A percentile compares a stretch with the other conserved stretches of the same genome.
phyloP scores from a whole-genome alignment of 2,888 invertebrate species.

The Crematogaster levior region DNA sequence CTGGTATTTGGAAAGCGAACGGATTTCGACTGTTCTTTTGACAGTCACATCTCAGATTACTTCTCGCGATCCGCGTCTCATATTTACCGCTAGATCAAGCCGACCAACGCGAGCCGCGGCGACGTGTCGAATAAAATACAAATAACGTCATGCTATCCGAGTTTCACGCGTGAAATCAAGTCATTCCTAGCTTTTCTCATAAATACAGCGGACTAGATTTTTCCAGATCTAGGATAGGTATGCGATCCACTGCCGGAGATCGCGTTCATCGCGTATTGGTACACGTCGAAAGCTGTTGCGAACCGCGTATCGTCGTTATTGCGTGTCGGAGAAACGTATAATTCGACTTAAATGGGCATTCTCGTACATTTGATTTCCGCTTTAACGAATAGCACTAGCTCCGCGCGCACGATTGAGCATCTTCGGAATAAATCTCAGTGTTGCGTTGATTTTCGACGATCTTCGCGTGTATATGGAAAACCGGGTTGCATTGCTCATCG shows the following conservation, averaged over 20 bases:
- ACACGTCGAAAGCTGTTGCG: slow-evolving; percentile 29
- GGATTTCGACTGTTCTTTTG: background rate
- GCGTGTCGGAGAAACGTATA: slow-evolving; percentile 31
- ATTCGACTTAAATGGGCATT: slow-evolving; percentile 14
- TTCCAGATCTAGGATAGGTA: slow-evolving; percentile 52
- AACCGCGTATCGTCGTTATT: background rate
- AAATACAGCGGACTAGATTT: slow-evolving; percentile 51
- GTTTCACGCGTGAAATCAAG: slow-evolving; percentile 47
- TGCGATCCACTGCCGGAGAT: slow-evolving; percentile 31
- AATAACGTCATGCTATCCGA: slow-evolving; percentile 37
- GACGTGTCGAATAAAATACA: slow-evolving; percentile 48
- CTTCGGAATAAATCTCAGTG: background rate
- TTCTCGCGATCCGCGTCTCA: background rate
- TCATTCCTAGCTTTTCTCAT: slow-evolving; percentile 40
- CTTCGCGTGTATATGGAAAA: background rate
- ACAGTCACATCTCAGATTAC: background rate
- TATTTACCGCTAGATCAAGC: slow-evolving; percentile 20
- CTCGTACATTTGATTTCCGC: slow-evolving; percentile 3
- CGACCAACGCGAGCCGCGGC: background rate
- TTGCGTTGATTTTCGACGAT: background rate
- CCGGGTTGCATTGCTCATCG: background rate
- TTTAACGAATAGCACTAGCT: background rate
- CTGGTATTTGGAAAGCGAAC: slow-evolving; percentile 24
- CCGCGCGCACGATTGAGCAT: background rate
- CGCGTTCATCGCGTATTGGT: slow-evolving; percentile 1